Evolutionary conservation across 2,888 invertebrate species (phyloP).

Genomic region (Glyphotaelius pellucidus): DNA sequence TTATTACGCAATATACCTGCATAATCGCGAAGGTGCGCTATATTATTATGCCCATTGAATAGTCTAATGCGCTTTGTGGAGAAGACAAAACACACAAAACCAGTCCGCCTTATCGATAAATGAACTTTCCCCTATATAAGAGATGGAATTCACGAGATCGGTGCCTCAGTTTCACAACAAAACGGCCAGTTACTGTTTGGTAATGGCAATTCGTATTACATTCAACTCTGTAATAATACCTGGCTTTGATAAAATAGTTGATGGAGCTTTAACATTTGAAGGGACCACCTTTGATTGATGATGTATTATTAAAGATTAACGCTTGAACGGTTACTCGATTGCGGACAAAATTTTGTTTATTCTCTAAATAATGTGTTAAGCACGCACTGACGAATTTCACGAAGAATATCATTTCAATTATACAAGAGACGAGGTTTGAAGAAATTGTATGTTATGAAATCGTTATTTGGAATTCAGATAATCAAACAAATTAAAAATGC

Average conservation of each 20-base stretch:
- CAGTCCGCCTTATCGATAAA: conserved; percentile 41
- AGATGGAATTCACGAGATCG: conserved; percentile 52
- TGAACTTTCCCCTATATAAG: conserved; percentile 59
- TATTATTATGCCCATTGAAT: conserved; percentile 9
- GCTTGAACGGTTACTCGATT: neutral
- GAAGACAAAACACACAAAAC: conserved; percentile 6
- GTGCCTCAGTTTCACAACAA: conserved; percentile 57
- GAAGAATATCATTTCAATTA: neutral
- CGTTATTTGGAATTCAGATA: neutral
- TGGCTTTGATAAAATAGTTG: neutral
- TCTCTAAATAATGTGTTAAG: neutral
- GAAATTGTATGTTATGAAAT: neutral
- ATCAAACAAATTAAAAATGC: no score
- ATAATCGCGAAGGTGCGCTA: neutral
- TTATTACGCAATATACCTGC: neutral
- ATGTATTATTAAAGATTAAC: neutral
- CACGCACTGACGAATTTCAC: neutral
- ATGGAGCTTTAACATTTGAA: neutral
- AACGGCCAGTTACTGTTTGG: conserved; percentile 50
- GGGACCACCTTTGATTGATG: neutral
- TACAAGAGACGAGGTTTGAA: neutral
- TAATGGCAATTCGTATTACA: conserved; percentile 46
- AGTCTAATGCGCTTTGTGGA: conserved; percentile 12
- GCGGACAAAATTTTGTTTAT: neutral
- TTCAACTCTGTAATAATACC: conserved; percentile 30